A percentile compares a stretch with the other conserved stretches of the same genome.
Evolutionary conservation across 2,797 vertebrate species (phyloP).

Genomic region (Fringilla coelebs): DNA sequence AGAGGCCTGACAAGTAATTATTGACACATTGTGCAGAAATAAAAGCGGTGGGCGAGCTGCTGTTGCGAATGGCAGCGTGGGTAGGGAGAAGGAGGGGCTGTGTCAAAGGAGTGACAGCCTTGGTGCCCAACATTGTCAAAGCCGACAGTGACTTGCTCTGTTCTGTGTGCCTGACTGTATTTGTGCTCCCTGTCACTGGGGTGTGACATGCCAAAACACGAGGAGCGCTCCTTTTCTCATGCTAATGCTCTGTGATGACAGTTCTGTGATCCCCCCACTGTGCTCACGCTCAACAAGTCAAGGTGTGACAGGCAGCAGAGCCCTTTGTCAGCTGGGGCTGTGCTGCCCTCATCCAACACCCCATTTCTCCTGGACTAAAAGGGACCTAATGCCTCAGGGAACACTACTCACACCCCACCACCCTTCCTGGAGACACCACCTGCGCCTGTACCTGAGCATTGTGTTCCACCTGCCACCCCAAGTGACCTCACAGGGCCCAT

Average conservation of each 20-base stretch:
- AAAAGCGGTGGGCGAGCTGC: conserved; percentile 74
- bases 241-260: conserved; percentile 76
- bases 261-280: conserved; percentile 59
- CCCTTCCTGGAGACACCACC: neutral
- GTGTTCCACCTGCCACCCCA: fast-evolving
- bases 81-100: conserved; percentile 69
- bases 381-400: neutral
- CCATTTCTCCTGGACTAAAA: neutral
- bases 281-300: conserved; percentile 61
- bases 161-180: conserved; percentile 71
- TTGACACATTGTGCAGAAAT: conserved; percentile 76
- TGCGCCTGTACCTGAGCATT: fast-evolving
- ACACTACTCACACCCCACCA: too few species aligned
- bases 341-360: neutral
- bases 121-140: conserved; percentile 81
- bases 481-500: fast-evolving
- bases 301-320: conserved; percentile 75
- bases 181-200: conserved; percentile 76
- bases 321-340: neutral
- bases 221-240: conserved; percentile 75
- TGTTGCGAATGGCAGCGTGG: conserved; percentile 74
- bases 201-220: conserved; percentile 79
- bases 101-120: conserved; percentile 74
- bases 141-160: conserved; percentile 66
- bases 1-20: conserved; percentile 76